Percentiles rank a stretch among this genome's conserved stretches.
These are phyloP conservation scores for Tanytarsus gracilentus DNA, from an alignment of 2,888 invertebrate genomes.

Conservation along the genomic window DNA sequence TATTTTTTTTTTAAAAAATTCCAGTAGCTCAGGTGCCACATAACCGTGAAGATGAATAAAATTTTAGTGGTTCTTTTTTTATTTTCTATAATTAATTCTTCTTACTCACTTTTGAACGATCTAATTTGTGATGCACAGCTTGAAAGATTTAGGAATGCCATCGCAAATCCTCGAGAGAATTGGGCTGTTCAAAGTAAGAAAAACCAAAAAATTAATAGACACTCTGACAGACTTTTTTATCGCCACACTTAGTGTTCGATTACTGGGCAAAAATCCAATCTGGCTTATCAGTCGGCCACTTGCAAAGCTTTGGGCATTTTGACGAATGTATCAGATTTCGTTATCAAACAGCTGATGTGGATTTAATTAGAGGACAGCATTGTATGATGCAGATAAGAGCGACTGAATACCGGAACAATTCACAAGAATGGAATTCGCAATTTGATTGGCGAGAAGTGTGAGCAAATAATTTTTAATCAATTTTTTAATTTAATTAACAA, in stretches of 20 bases:
- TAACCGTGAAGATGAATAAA: too few species aligned
- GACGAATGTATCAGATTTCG: neutral
- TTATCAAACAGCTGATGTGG: neutral
- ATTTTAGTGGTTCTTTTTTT: too few species aligned
- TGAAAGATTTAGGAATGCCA: neutral
- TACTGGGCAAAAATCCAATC: constrained; percentile 9
- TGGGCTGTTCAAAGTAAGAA: neutral
- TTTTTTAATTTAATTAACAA: neutral
- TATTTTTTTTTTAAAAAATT: too few species aligned
- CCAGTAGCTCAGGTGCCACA: too few species aligned
- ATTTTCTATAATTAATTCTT: too few species aligned
- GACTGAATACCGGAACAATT: neutral
- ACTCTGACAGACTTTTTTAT: neutral
- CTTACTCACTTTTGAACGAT: too few species aligned
- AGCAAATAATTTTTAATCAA: neutral
- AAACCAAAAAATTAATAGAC: neutral
- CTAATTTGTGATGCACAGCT: neutral
- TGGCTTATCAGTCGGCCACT: neutral
- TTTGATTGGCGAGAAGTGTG: neutral
- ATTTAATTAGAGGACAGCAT: neutral
- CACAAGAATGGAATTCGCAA: neutral
- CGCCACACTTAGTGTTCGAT: constrained; percentile 9
- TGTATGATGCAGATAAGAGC: neutral
- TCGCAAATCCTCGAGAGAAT: neutral
- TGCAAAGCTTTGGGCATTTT: neutral